These are phyloP conservation scores for Epizoanthus scotinus DNA, from an alignment of 92 coral and sea anemone species.

Conservation along the genomic window DNA sequence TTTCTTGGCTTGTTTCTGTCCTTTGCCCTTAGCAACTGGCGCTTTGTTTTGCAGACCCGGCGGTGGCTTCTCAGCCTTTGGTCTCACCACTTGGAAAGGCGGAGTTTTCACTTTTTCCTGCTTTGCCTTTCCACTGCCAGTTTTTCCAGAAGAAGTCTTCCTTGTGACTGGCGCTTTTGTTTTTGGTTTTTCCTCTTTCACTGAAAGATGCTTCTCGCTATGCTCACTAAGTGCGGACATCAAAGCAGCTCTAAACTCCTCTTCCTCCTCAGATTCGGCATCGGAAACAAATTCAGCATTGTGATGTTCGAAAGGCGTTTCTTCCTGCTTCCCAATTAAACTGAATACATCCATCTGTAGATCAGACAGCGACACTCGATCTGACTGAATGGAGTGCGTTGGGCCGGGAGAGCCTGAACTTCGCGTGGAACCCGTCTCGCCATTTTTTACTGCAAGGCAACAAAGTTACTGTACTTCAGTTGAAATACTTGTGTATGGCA, in stretches of 20 bases:
- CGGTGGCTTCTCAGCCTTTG: constrained; percentile 71
- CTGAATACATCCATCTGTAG: constrained; percentile 71
- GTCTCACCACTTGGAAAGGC: constrained; percentile 75
- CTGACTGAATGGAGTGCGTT: constrained; percentile 67
- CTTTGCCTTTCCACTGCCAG: constrained; percentile 27
- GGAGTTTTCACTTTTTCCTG: constrained; percentile 46
- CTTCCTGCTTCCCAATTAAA: constrained; percentile 61
- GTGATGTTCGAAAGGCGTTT: constrained; percentile 53
- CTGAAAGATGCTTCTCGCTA: constrained; percentile 44
- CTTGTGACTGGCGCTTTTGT: constrained; percentile 34
- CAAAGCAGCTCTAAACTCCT: constrained; percentile 74
- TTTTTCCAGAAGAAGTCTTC: constrained; percentile 49
- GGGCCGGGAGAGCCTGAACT: constrained; percentile 60
- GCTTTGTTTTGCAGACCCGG: constrained; percentile 60
- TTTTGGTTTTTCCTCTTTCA: constrained; percentile 31
- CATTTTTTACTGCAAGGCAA: constrained; percentile 13
- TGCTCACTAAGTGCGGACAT: constrained; percentile 73
- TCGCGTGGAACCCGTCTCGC: constrained; percentile 40
- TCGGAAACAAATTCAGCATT: constrained; percentile 59
- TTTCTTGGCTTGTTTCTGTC: constrained; percentile 29
- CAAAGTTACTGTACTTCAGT: too few species aligned
- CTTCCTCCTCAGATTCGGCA: constrained; percentile 63
- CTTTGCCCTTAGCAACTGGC: constrained; percentile 39
- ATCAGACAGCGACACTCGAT: constrained; percentile 69
- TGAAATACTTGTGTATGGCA: too few species aligned